Evolutionary conservation across 2,888 invertebrate genomes (phyloP).

Genomic region (Adineta ricciae): DNA sequence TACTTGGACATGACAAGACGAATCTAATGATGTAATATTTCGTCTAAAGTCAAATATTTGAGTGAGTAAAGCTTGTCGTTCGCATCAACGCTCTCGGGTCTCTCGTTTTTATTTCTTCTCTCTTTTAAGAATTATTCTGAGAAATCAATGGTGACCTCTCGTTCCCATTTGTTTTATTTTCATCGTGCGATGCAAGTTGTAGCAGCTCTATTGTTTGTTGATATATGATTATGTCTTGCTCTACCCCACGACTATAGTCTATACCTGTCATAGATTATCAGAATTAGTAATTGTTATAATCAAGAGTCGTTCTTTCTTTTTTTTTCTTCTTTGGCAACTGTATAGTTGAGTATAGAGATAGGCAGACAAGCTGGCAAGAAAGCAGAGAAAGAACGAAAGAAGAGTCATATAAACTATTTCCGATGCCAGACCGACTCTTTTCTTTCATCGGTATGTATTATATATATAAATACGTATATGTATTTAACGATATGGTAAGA

Average conservation of each 20-base stretch:
- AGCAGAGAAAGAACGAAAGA: background rate
- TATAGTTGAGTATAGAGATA: background rate
- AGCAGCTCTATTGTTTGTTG: background rate
- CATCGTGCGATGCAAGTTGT: background rate
- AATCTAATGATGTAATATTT: background rate
- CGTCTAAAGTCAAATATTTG: background rate
- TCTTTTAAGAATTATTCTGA: background rate
- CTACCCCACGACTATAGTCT: background rate
- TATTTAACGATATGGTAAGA: background rate
- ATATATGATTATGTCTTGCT: conserved; percentile 2
- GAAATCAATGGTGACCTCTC: background rate
- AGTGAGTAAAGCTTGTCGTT: background rate
- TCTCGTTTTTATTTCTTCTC: background rate
- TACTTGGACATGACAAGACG: background rate
- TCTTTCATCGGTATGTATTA: background rate
- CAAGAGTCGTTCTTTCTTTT: background rate
- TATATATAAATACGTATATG: background rate
- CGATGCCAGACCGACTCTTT: background rate
- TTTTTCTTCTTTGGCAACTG: background rate
- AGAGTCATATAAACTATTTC: background rate
- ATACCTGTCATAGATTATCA: conserved; percentile 13
- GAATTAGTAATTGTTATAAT: conserved; percentile 1
- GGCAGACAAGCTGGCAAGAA: background rate
- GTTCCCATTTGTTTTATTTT: background rate
- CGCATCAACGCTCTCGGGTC: background rate